Evolutionary conservation across 2,888 invertebrate species (phyloP).

Genomic region (Girardia tigrina): DNA sequence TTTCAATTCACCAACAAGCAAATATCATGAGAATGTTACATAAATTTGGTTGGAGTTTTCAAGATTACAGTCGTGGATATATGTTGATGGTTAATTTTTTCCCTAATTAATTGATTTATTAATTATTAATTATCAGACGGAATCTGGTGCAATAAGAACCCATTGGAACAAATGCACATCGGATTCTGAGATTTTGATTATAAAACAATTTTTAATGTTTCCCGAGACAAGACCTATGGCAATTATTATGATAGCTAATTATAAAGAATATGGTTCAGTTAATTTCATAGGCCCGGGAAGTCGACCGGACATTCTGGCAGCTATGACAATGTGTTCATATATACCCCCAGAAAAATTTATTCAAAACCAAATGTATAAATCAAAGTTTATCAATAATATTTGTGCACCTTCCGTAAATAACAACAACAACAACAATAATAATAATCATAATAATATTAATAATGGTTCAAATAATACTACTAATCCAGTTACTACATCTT

Average conservation of each 20-base stretch:
- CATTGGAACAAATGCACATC: constrained; percentile 73
- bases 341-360: not conserved
- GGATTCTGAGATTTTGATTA: constrained; percentile 75
- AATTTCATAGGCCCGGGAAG: not conserved
- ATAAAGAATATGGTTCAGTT: not conserved
- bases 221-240: constrained; percentile 73
- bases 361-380: not conserved
- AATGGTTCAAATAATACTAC: too few species aligned
- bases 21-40: constrained; percentile 62
- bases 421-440: too few species aligned
- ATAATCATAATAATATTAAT: too few species aligned
- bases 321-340: not conserved
- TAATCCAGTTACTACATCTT: too few species aligned
- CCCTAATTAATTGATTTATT: not conserved
- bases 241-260: not conserved
- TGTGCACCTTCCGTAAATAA: too few species aligned
- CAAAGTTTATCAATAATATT: not conserved
- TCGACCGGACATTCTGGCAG: not conserved
- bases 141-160: constrained; percentile 67
- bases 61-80: constrained; percentile 65
- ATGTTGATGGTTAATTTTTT: constrained; percentile 58
- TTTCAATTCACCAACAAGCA: constrained; percentile 61
- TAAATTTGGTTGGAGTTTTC: constrained; percentile 65
- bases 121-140: constrained; percentile 57
- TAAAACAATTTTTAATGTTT: constrained; percentile 77